A percentile compares a stretch with the other conserved stretches of the same genome.
Conservation (phyloP, 2,113 vertebrate genomes). For the Amblyopsis rosae region DNA sequence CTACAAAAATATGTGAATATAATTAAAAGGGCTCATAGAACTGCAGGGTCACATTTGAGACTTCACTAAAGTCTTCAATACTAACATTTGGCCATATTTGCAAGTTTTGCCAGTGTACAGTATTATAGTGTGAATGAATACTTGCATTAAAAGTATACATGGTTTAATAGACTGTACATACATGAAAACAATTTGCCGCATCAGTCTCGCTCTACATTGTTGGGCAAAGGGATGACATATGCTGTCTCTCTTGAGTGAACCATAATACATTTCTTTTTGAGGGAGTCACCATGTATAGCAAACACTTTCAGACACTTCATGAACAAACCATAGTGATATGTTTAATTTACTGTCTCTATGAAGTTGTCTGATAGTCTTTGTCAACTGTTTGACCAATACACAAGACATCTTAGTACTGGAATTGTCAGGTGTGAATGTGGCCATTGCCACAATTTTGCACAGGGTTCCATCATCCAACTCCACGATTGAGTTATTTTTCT, state of each 20-base stretch:
- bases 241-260: slow-evolving; percentile 18
- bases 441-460: slow-evolving; percentile 4
- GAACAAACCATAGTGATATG: slow-evolving; percentile 13
- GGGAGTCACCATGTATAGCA: slow-evolving; percentile 11
- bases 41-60: too few species aligned
- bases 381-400: slow-evolving; percentile 34
- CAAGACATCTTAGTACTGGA: slow-evolving; percentile 1
- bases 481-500: slow-evolving; percentile 25
- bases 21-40: too few species aligned
- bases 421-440: slow-evolving; percentile 1
- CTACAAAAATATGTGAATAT: too few species aligned
- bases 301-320: slow-evolving; percentile 17
- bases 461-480: slow-evolving; percentile 26
- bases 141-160: too few species aligned
- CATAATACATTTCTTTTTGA: slow-evolving; percentile 32
- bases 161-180: too few species aligned
- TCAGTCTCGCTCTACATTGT: slow-evolving; percentile 30
- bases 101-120: too few species aligned
- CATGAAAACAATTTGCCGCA: too few species aligned
- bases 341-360: slow-evolving; percentile 25
- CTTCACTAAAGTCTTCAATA: too few species aligned
- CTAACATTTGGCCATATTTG: too few species aligned
- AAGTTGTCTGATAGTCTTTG: slow-evolving; percentile 15
- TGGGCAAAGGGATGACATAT: slow-evolving; percentile 25
- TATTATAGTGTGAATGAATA: too few species aligned